Evolutionary conservation across 2,797 vertebrate genomes (phyloP), one percentile per base, ranked within the genome.

Genomic region (Rhinogobio ventralis): DNA sequence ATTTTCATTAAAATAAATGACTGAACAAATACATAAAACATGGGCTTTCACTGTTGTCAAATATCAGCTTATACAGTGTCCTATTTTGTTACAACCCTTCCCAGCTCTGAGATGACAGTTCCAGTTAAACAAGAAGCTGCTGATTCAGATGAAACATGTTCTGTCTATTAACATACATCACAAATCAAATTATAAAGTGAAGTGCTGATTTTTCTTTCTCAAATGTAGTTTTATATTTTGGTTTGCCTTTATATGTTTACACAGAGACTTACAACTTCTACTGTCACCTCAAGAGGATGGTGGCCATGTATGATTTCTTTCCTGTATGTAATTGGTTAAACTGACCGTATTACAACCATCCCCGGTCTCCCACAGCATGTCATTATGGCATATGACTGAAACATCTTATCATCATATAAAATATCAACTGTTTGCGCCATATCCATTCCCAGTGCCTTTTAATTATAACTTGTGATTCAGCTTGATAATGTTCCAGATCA

Each of bases 211-310:
- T 55, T 39, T 75, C 15, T 36, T 14, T 55, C 20, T 75, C 11
- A 39, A 75, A 39, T 25, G 7, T 76, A 64, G 11, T 23, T 36
- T 74, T 3, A 15, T 1, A 28, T 64, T 64, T 64, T 28, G 51
- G 19, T 71, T 73, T 51, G 71, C 15, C 25, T 73, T 28, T 72
- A 30, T 55, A 39, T 49, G 19, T 73, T 73, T 28, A 30, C 4
- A 39, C 51, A 39, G 11, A 75, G 19, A 75, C 28, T 55, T 14
- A 33, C 5, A n/a, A 55, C 10, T 2, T n/a, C 19, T 55, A 39
- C 51, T 75, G 30, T 39, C 51, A 75, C 51, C 51, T 75, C 49
- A 33, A 74, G 30, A 55, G 30, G 28, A n/a, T 75, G 30, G 30
- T 55, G 11, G 11, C 3, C 30, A 75, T 57, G 30, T 76, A n/a